A percentile compares a stretch with the other conserved stretches of the same genome.
Evolutionary conservation across 2,797 vertebrate genomes (phyloP).

Genomic region (Microchirus variegatus): DNA sequence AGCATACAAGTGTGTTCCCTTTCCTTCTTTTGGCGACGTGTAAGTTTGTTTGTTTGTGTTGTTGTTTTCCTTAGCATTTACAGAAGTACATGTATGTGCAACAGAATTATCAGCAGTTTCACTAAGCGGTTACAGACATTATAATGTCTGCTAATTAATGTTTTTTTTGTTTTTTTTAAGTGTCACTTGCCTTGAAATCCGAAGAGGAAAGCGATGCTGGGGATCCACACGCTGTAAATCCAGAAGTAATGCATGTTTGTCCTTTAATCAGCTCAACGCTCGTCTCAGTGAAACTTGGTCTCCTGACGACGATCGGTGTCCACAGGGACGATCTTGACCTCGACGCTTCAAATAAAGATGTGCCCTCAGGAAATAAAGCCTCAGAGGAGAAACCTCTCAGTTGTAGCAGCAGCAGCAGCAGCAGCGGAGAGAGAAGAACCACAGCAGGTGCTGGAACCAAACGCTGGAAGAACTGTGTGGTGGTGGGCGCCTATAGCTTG

Average conservation of each 20-base stretch:
- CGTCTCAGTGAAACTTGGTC: conserved; percentile 23
- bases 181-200: conserved; percentile 73
- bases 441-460: conserved; percentile 27
- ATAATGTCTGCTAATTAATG: not conserved
- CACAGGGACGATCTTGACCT: conserved; percentile 22
- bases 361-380: conserved; percentile 15
- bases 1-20: too few relatives aligned
- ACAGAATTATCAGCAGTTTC: too few relatives aligned
- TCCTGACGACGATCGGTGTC: conserved; percentile 29
- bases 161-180: conserved; percentile 3
- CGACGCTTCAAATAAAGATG: conserved; percentile 1
- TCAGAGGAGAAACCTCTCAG: conserved; percentile 7
- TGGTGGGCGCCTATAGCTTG: not conserved
- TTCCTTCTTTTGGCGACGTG: too few relatives aligned
- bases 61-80: too few relatives aligned
- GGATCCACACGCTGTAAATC: conserved; percentile 69
- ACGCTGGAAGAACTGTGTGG: not conserved
- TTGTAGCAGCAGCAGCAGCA: conserved; percentile 23
- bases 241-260: conserved; percentile 71
- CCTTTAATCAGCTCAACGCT: conserved; percentile 20
- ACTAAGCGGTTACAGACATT: not conserved
- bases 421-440: not conserved
- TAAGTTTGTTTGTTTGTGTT: too few relatives aligned
- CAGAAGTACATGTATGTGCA: too few relatives aligned
- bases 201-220: conserved; percentile 61